Conservation (phyloP, 2,113 vertebrate species). For the Lagopus muta region DNA sequence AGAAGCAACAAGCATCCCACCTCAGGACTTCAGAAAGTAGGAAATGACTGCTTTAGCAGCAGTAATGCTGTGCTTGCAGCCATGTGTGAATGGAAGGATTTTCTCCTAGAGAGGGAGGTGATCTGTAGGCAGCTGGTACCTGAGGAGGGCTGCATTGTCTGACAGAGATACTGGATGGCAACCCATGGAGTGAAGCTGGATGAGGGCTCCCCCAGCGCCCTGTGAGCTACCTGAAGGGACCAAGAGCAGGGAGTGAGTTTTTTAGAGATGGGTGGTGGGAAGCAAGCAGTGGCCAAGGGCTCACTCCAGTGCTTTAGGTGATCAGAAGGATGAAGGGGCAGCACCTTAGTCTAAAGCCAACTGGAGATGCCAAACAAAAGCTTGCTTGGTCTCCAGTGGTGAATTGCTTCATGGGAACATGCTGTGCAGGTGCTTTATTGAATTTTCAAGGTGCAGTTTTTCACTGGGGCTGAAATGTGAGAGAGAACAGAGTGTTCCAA, state of each 20-base stretch:
- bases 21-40: conserved; percentile 31
- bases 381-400: conserved; percentile 24
- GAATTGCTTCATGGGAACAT: conserved; percentile 38
- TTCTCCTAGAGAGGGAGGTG: not conserved
- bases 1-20: conserved; percentile 33
- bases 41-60: conserved; percentile 14
- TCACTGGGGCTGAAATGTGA: conserved; percentile 45
- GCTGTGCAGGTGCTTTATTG: conserved; percentile 58
- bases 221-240: not conserved
- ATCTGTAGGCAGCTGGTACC: not conserved
- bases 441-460: conserved; percentile 61
- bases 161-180: not conserved
- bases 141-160: not conserved
- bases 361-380: conserved; percentile 43
- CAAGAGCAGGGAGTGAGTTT: not conserved
- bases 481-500: conserved; percentile 69
- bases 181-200: conserved; percentile 5
- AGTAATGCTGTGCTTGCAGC: not conserved
- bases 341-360: conserved; percentile 4
- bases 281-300: not conserved
- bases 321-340: not conserved
- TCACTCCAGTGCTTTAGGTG: not conserved
- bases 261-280: not conserved
- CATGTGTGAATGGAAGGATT: not conserved
- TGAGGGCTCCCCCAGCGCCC: not conserved